A percentile compares a stretch with the other conserved stretches of the same genome.
These are phyloP conservation scores for Antechinus stuartii DNA, from an alignment of 2,113 vertebrate species.

Conservation along the genomic window DNA sequence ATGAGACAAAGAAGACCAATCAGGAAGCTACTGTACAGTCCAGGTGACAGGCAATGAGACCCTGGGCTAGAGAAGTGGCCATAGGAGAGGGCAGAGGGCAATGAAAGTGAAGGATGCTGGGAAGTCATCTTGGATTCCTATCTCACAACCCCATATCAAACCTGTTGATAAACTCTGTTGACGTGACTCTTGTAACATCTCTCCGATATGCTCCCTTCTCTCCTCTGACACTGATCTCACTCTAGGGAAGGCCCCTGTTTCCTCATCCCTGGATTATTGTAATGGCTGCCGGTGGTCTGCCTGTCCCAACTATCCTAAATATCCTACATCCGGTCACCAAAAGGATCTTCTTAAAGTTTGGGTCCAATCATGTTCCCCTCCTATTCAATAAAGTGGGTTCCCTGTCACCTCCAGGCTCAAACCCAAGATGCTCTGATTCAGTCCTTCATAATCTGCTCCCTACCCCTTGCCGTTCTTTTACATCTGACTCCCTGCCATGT, in stretches of 20 bases:
- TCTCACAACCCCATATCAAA: no score
- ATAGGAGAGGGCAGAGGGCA: no score
- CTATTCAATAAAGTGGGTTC: background rate
- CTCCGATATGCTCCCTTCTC: background rate
- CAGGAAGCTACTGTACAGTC: no score
- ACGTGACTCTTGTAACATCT: background rate
- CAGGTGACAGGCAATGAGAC: no score
- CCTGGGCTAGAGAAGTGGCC: no score
- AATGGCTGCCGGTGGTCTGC: background rate
- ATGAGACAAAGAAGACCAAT: background rate
- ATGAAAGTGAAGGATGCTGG: no score
- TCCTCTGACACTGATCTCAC: background rate
- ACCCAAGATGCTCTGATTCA: background rate
- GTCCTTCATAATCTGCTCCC: background rate
- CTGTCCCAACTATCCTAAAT: background rate
- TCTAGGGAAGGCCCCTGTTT: background rate
- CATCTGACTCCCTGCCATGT: background rate
- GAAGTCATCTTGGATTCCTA: background rate
- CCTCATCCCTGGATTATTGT: background rate
- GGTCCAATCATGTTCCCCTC: no score
- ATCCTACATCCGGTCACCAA: background rate
- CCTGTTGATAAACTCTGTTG: background rate
- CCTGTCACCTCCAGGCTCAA: background rate
- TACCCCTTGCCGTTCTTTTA: background rate
- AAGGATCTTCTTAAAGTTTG: background rate